Evolutionary conservation across 2,797 vertebrate genomes (phyloP), one percentile per base, ranked within the genome.

Genomic region (Pseudochaenichthys georgianus): DNA sequence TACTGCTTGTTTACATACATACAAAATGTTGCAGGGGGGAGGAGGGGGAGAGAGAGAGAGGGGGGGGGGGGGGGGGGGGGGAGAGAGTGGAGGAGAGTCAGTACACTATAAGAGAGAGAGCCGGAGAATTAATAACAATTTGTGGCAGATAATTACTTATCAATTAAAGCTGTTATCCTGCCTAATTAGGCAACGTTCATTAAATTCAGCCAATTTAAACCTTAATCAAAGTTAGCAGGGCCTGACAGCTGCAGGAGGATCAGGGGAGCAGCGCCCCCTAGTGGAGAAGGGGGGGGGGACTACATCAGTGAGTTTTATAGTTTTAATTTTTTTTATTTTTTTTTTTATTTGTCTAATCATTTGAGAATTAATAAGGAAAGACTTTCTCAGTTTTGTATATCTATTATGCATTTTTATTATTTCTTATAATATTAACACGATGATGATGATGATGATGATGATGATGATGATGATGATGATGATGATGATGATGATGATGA

Each of bases 141-240:
- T 92, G 92, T 89, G 91, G 89, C 86, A 91, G 90, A 94, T 94
- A 94, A 94, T 94, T 94, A 94, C 90, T 93, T 94, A 94, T 94
- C 90, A 94, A 94, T 95, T 95, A 93, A 93, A 97, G 96, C 96
- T 96, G 96, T 97, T 97, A 97, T 97, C 96, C 95, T 95, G 95
- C 95, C 96, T 97, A 97, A 97, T 98, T 97, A 92, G 89, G 88
- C 87, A 84, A 95, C 95, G 96, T 96, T 97, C 96, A 97, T 98
- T 97, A 97, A 94, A 97, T 97, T 94, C 96, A 96, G 95, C 95
- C 95, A 96, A 97, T 97, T 97, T 97, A 96, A 96, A 96, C 95
- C 96, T 96, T 97, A 97, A 97, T 98, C 96, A 97, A 96, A 94
- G 95, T 90, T 89, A 96, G 95, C 95, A 90, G 94, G 81, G 92